Evolutionary conservation across 2,888 invertebrate species (phyloP).

Genomic region (Blastobasis lacticolella): DNA sequence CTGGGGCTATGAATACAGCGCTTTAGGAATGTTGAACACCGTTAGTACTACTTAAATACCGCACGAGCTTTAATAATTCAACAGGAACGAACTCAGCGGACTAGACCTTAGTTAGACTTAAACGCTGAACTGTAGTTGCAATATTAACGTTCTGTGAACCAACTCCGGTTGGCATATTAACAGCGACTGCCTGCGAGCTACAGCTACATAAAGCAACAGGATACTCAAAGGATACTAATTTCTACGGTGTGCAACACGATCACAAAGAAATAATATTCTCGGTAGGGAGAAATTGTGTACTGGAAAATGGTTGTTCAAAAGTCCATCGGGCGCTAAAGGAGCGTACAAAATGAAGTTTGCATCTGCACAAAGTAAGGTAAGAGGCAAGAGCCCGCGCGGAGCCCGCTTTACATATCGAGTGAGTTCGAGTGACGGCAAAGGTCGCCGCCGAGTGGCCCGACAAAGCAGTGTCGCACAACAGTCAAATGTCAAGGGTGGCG

Average conservation of each 20-base stretch:
- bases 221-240: too few species aligned
- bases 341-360: constrained; percentile 16
- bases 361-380: constrained; percentile 24
- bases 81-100: constrained; percentile 25
- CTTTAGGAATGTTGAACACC: constrained; percentile 33
- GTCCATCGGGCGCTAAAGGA: constrained; percentile 13
- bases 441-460: constrained; percentile 13
- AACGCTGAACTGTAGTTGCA: background rate
- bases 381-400: constrained; percentile 5
- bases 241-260: too few species aligned
- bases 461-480: constrained; percentile 17
- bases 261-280: too few species aligned
- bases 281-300: constrained; percentile 1
- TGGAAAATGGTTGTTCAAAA: constrained; percentile 11
- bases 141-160: too few species aligned
- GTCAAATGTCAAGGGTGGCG: constrained; percentile 8
- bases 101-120: constrained; percentile 28
- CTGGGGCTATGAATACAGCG: constrained; percentile 35
- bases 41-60: constrained; percentile 32
- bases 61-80: constrained; percentile 39
- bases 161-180: too few species aligned
- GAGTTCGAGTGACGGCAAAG: constrained; percentile 25
- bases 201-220: too few species aligned
- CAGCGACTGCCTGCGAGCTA: too few species aligned
- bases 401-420: constrained; percentile 24